Conservation (phyloP, 2,888 invertebrate species). For the Dicranocentrus wangi region DNA sequence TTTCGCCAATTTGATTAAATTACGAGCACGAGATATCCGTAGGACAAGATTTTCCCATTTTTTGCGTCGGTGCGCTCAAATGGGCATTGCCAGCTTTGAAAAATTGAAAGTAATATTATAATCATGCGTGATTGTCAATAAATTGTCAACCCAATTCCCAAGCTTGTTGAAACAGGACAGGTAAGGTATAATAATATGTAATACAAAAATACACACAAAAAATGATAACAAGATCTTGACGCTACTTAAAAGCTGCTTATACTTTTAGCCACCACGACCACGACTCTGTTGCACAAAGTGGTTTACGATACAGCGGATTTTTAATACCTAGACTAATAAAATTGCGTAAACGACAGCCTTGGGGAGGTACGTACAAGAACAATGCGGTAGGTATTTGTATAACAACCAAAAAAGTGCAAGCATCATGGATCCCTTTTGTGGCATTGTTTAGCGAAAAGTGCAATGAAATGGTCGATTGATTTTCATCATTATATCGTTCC, state of each 20-base stretch:
- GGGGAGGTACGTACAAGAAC: conserved; percentile 44
- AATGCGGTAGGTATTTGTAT: conserved; percentile 9
- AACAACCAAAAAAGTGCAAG: conserved; percentile 54
- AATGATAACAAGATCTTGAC: conserved; percentile 36
- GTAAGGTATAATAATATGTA: no score
- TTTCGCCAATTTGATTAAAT: conserved; percentile 41
- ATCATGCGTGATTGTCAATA: conserved; percentile 57
- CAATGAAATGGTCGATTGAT: conserved; percentile 61
- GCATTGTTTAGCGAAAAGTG: conserved; percentile 26
- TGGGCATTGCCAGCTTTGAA: conserved; percentile 12
- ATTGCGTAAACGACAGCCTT: conserved; percentile 60
- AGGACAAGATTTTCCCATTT: no score
- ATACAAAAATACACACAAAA: conserved; percentile 31
- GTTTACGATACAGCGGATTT: conserved; percentile 33
- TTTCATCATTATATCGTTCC: conserved; percentile 31
- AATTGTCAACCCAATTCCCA: conserved; percentile 63
- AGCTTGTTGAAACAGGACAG: conserved; percentile 30
- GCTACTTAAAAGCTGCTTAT: not conserved
- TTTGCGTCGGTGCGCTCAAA: no score
- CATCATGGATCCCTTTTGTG: conserved; percentile 12
- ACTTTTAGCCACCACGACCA: not conserved
- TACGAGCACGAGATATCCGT: no score
- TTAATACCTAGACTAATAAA: conserved; percentile 25
- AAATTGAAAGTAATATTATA: conserved; percentile 59
- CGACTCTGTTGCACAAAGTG: conserved; percentile 37